A percentile compares a stretch with the other conserved stretches of the same genome.
Conservation (phyloP, 30 jellyfish, hydroid and myxozoan genomes). For the Catostylus mosaicus region DNA sequence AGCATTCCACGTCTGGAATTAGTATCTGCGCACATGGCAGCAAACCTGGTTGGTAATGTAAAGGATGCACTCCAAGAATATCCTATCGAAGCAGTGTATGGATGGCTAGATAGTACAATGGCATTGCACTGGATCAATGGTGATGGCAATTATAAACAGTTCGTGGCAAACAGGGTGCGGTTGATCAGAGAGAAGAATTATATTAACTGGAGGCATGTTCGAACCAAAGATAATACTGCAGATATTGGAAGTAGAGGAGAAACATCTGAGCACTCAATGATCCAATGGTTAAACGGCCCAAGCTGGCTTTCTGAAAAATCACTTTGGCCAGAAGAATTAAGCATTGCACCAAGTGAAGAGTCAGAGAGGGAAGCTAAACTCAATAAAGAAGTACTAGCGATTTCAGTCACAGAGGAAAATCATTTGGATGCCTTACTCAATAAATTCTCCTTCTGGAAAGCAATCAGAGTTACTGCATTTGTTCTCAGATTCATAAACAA, state of each 20-base stretch:
- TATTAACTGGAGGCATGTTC: neutral
- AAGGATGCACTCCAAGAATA: conserved; percentile 21
- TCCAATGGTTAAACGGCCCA: conserved; percentile 50
- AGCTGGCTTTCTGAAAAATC: conserved; percentile 37
- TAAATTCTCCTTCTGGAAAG: neutral
- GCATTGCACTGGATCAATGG: conserved; percentile 24
- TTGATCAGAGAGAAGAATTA: neutral
- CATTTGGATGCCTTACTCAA: neutral
- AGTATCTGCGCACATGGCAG: conserved; percentile 71
- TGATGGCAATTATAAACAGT: neutral
- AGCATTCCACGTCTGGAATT: conserved; percentile 46
- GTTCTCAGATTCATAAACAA: neutral
- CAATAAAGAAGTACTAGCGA: conserved; percentile 43
- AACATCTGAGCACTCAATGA: neutral
- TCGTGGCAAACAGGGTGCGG: neutral
- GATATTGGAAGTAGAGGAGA: neutral
- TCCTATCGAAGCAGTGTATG: conserved; percentile 28
- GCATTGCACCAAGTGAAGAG: conserved; percentile 37
- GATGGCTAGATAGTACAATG: conserved; percentile 53
- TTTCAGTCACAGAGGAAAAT: conserved; percentile 9
- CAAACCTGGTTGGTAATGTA: conserved; percentile 41
- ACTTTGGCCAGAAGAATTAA: conserved; percentile 60
- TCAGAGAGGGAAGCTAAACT: conserved; percentile 45
- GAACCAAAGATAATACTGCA: neutral
- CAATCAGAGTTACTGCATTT: neutral